Evolutionary conservation across 1,140 invertebrate genomes (phyloP), one percentile per base, ranked within the genome.

Genomic region (Pseudoatta argentina): DNA sequence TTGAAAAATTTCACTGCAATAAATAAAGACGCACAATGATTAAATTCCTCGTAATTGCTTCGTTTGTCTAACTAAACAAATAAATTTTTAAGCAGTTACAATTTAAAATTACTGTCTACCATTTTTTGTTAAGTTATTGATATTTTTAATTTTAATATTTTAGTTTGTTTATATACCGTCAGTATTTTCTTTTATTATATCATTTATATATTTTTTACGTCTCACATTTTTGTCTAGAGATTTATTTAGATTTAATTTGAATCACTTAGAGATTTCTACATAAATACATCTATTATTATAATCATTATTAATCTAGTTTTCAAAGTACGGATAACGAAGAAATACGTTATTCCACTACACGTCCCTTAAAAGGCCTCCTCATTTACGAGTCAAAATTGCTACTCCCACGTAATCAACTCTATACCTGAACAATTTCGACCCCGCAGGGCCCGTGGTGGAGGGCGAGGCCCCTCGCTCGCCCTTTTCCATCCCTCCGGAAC

Each of bases 341-440:
- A 75, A 61, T 24, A 61, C 6, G 67, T 82, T 72, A 61, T 61
- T 83, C 55, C 55, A 6, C 69, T 16, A 34, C 21, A 27, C 55
- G n/a, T 61, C 55, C 69, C 69, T 24, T 83, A 30, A 83, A 83
- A 83, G 69, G 69, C 55, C 79, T 61, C 24, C 24, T 57, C 55
- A 51, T 83, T 83, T 83, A 75, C 69, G 79, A 75, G 55, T 83
- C 39, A 83, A 83, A 83, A 83, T 75, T 73, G 79, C 69, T 69
- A 73, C 79, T 83, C 79, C 57, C 69, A 39, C 79, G 69, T 83
- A 83, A 83, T 83, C 69, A 83, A 83, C 79, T 83, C 57, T 83
- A n/a, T 83, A 83, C 57, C 79, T 83, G 79, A 83, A 67, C 79
- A 83, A 75, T 83, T 83, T 83, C 57, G 55, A 69, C 79, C 79